These are phyloP conservation scores for Monodelphis domestica DNA, from an alignment of 2,797 vertebrate species.

Conservation along the genomic window DNA sequence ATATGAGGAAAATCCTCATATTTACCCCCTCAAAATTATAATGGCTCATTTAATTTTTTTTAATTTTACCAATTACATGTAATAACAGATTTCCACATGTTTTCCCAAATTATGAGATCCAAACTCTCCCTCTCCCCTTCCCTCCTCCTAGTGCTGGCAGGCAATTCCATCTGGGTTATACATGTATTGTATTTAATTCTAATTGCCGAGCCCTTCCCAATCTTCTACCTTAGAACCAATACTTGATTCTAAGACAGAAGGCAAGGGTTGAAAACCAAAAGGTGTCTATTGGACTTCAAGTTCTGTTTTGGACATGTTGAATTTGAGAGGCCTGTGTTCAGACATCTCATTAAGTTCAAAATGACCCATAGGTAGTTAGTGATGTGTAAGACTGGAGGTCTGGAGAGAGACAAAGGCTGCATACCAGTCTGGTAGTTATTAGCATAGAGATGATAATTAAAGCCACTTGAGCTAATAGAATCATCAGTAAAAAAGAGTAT, in stretches of 20 bases:
- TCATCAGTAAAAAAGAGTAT: not conserved
- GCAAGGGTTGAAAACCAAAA: no score
- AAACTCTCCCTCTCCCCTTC: no score
- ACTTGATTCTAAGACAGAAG: no score
- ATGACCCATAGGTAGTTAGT: not conserved
- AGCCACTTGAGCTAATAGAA: not conserved
- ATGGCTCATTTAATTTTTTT: no score
- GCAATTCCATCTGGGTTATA: no score
- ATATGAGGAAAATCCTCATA: not conserved
- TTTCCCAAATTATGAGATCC: no score
- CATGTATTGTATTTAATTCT: no score
- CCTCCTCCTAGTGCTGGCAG: no score
- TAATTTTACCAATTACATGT: no score
- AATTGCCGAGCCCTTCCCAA: no score
- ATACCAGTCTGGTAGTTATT: not conserved
- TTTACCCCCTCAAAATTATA: not conserved
- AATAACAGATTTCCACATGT: no score
- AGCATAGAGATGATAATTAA: not conserved
- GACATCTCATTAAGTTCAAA: not conserved
- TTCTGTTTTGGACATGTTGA: not conserved
- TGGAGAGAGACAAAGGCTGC: not conserved
- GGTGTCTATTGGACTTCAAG: not conserved
- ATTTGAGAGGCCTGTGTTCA: not conserved
- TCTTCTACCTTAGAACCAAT: no score
- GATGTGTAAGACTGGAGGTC: not conserved